Evolutionary conservation across 2,888 invertebrate genomes (phyloP), one percentile per base, ranked within the genome.

Genomic region (Itoplectis maculator): DNA sequence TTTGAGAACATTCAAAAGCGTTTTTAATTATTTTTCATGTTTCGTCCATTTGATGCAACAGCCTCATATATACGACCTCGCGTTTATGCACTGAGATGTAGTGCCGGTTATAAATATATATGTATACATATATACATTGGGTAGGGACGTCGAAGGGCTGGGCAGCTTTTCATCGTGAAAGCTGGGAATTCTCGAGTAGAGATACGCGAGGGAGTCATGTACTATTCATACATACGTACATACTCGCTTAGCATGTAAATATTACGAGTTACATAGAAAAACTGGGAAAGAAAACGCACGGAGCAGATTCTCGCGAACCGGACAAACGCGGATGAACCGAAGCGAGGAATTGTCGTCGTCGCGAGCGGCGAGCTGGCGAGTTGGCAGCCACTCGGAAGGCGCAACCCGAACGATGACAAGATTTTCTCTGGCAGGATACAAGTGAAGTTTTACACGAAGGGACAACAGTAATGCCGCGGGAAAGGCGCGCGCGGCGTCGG

Each of bases 21-120:
- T 85, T 86, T 86, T 86, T 81, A 87, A 87, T 85, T 86, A 86
- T 86, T 68, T 86, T 86, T 82, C 83, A 84, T 84, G 70, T 84
- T 87, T 87, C 86, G 83, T 84, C 82, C 84, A 83, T 88, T 87
- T 83, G 78, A 69, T 51, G 56, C 66, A 45, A 45, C 56, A 29
- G 56, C 66, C 56, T 29, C 45, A 13, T 35, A 45, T 18, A 56
- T 9, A 47, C 20, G 8, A 3, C 18, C n/a, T 47, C 23, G 13
- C 7, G 7, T 18, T 11, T 56, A 18, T 8, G 29, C 29, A 5
- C 29, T 5, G 29, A 2, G 29, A 29, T 29, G 29, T 29, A 29
- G 49, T 3, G n/a, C 6, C 8, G 3, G 49, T 49, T 49, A 8
- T 40, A 40, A 0, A 51, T 23, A 51, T 29, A 42, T 65, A 65